These are phyloP conservation scores for Laothoe populi DNA, from an alignment of 2,888 invertebrate genomes.

Conservation along the genomic window DNA sequence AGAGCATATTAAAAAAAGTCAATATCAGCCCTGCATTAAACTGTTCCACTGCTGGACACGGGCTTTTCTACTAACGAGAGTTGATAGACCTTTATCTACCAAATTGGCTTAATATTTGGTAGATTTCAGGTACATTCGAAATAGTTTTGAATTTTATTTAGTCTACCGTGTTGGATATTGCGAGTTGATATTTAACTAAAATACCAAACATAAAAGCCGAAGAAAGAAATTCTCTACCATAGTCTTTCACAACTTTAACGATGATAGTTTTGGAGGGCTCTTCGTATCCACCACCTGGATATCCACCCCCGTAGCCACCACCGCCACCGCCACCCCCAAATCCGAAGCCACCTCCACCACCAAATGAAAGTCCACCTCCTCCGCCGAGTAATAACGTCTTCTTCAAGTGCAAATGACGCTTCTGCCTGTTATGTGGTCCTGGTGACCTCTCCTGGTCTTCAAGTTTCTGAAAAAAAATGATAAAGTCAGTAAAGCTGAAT, in stretches of 20 bases:
- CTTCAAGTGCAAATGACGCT: slow-evolving; percentile 54
- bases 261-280: slow-evolving; percentile 57
- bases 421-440: slow-evolving; percentile 57
- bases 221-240: slow-evolving; percentile 40
- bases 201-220: not conserved
- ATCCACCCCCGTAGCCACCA: slow-evolving; percentile 33
- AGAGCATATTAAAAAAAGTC: no score
- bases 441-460: slow-evolving; percentile 64
- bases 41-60: no score
- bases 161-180: no score
- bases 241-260: slow-evolving; percentile 60
- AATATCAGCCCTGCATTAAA: no score
- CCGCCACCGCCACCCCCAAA: slow-evolving; percentile 38
- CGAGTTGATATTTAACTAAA: no score
- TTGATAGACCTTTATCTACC: no score
- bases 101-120: no score
- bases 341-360: slow-evolving; percentile 46
- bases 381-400: slow-evolving; percentile 48
- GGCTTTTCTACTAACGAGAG: no score
- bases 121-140: no score
- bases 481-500: slow-evolving; percentile 25
- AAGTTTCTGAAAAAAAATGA: slow-evolving; percentile 60
- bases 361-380: slow-evolving; percentile 36
- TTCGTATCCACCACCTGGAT: slow-evolving; percentile 33
- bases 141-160: no score